Conservation (phyloP, 1,140 invertebrate genomes). For the Bombyx mandarina region DNA sequence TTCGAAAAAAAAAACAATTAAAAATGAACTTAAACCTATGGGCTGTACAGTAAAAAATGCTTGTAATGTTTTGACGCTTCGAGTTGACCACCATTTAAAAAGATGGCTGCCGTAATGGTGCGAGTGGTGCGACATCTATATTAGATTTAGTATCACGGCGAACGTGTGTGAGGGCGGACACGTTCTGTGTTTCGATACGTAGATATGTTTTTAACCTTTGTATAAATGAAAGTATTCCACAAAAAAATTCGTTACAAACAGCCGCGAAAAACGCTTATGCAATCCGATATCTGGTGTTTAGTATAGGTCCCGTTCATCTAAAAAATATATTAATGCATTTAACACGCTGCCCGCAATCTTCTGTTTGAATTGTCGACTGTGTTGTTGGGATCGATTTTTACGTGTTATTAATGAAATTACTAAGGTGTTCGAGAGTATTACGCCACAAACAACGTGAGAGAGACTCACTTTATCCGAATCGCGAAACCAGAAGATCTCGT, state of each 20-base stretch:
- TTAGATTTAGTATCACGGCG: constrained; percentile 58
- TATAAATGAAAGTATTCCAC: constrained; percentile 31
- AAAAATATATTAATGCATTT: constrained; percentile 39
- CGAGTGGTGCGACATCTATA: constrained; percentile 50
- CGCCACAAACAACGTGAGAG: constrained; percentile 38
- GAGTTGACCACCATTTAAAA: constrained; percentile 57
- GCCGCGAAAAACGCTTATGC: constrained; percentile 12
- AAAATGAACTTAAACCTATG: constrained; percentile 19
- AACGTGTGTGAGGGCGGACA: constrained; percentile 36
- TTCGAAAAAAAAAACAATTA: constrained; percentile 16
- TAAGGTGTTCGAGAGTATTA: constrained; percentile 57
- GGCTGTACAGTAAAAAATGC: constrained; percentile 8
- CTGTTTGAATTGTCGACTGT: constrained; percentile 54
- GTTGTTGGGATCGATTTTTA: constrained; percentile 65
- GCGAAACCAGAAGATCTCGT: constrained; percentile 16
- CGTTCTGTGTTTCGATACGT: constrained; percentile 13
- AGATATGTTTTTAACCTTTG: constrained; percentile 53
- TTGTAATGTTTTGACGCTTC: constrained; percentile 37
- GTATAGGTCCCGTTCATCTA: neutral
- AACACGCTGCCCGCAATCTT: constrained; percentile 53
- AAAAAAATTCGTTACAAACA: constrained; percentile 29
- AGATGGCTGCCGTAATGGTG: constrained; percentile 39
- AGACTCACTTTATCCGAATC: constrained; percentile 26
- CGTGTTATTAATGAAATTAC: constrained; percentile 69
- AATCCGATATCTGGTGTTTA: constrained; percentile 1